Conservation (phyloP, 30 jellyfish, hydroid and myxozoan genomes). For the Pelagia noctiluca region DNA sequence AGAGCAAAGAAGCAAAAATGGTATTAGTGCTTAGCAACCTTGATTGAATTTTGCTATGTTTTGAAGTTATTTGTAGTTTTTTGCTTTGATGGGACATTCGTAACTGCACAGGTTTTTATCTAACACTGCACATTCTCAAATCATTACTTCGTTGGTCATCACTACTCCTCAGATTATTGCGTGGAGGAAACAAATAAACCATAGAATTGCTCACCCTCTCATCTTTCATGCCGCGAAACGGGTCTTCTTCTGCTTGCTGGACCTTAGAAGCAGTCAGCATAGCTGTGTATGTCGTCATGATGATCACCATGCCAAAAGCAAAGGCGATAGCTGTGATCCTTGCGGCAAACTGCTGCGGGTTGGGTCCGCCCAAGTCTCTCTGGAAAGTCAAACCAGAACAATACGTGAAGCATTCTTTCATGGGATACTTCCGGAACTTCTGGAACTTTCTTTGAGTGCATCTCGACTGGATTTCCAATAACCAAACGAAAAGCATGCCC, state of each 20-base stretch:
- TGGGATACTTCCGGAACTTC: not conserved
- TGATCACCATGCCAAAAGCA: constrained; percentile 81
- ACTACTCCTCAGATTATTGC: not conserved
- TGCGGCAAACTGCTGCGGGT: constrained; percentile 70
- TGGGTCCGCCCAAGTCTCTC: constrained; percentile 83
- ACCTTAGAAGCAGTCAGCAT: constrained; percentile 81
- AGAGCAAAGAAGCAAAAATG: too few relatives aligned
- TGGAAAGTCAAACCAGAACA: constrained; percentile 75
- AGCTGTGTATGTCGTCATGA: constrained; percentile 89
- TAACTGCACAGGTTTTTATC: too few relatives aligned
- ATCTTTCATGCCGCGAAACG: constrained; percentile 69
- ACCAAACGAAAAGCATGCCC: constrained; percentile 32
- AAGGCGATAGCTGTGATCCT: constrained; percentile 64
- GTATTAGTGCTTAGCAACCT: too few relatives aligned
- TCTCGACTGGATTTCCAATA: constrained; percentile 15
- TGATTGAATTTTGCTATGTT: too few relatives aligned
- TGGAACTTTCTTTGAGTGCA: not conserved
- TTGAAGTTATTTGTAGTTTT: too few relatives aligned
- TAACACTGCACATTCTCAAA: too few relatives aligned
- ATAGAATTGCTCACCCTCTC: constrained; percentile 65
- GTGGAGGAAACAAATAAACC: not conserved
- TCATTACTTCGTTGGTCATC: too few relatives aligned
- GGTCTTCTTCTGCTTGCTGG: not conserved
- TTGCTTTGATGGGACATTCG: too few relatives aligned
- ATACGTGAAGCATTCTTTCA: constrained; percentile 70